These are phyloP conservation scores for Bradypus variegatus DNA, from an alignment of 2,797 vertebrate species.

Conservation along the genomic window DNA sequence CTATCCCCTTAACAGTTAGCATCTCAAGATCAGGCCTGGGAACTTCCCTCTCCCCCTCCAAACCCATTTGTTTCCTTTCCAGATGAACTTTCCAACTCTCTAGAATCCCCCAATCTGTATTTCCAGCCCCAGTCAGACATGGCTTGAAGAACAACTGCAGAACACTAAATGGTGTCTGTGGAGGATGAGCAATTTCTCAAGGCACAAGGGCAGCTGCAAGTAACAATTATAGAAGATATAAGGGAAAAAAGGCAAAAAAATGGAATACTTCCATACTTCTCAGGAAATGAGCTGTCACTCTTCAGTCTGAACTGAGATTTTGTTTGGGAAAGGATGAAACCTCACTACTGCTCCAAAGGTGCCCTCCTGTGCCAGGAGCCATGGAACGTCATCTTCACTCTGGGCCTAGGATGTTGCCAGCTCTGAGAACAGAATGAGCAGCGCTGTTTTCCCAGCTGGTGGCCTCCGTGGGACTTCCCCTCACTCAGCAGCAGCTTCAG, in stretches of 20 bases:
- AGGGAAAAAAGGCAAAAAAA: no score
- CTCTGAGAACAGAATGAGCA: neutral
- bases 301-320: neutral
- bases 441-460: neutral
- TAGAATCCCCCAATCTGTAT: neutral
- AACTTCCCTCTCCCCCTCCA: neutral
- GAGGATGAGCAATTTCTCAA: rapidly evolving
- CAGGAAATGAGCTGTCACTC: neutral
- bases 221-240: neutral
- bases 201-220: neutral
- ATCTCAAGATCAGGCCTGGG: neutral
- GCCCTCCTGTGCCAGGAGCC: neutral
- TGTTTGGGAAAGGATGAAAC: neutral
- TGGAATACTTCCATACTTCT: neutral
- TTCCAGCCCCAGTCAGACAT: rapidly evolving
- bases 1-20: neutral
- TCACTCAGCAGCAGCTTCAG: neutral
- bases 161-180: neutral
- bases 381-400: neutral
- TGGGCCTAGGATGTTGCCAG: neutral
- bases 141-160: neutral
- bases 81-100: neutral
- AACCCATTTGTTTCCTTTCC: neutral
- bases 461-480: neutral
- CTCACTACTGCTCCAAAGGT: neutral